Evolutionary conservation across 2,888 invertebrate genomes (phyloP), one percentile per base, ranked within the genome.

Genomic region (Belgica antarctica): DNA sequence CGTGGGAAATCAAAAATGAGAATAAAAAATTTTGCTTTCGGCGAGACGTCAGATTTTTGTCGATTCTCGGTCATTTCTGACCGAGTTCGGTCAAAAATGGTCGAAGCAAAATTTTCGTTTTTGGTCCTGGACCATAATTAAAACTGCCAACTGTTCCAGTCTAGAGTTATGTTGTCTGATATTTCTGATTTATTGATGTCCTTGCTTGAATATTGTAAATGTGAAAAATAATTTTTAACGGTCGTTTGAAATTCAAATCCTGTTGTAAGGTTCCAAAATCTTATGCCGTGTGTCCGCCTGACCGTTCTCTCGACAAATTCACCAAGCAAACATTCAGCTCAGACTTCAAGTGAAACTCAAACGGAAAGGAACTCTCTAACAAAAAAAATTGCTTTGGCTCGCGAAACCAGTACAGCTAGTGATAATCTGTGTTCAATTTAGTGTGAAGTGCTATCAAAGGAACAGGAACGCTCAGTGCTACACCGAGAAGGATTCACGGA

Each of bases 351-450:
- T 24, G 24, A 19, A 57, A 28, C 1, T 62, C 52, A 17, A 52
- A 52, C 17, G 17, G 41, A 52, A 4, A 17, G 22, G 22, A 52
- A 52, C 22, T n/a, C 46, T 46, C 46, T 17, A 22, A 52, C n/a
- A 17, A 52, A 22, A 5, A 7, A 4, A 52, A 17, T 52, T 22
- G 17, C 52, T 22, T 61, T 61, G 27, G 61, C 61, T 61, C 61
- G 61, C 61, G 28, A 62, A 66, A 57, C n/a, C 15, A 31, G 68
- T 57, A 34, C n/a, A 47, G 46, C 47, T 34, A 68, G 68, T 68
- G 68, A 68, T 57, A 57, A 31, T 57, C 24, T 68, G 68, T 68
- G 57, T 68, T 68, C 68, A 68, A 17, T 22, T 57, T 57, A 10
- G 57, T 57, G 34, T 65, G 19, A 46, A 63, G 19, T 28, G 46